These are phyloP conservation scores for Magallana ariakensis DNA, from an alignment of 1,140 invertebrate species.

Conservation along the genomic window DNA sequence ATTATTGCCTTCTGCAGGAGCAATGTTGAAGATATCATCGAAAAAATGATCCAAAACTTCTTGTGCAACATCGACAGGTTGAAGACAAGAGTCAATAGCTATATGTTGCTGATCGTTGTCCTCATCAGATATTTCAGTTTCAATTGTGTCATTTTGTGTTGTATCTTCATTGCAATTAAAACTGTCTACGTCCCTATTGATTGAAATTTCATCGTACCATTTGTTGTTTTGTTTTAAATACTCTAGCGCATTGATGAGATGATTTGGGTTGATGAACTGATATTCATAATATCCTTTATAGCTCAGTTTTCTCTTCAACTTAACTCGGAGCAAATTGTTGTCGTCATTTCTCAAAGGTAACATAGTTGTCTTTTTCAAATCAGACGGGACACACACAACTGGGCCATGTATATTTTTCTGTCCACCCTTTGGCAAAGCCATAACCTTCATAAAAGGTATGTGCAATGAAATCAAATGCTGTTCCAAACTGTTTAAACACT, in stretches of 20 bases:
- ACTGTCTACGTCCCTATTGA: background rate
- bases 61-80: conserved; percentile 59
- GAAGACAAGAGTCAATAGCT: conserved; percentile 49
- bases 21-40: conserved; percentile 49
- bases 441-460: conserved; percentile 39
- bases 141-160: conserved; percentile 21
- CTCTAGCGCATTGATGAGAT: conserved; percentile 22
- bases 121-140: background rate
- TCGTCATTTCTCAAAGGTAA: conserved; percentile 41
- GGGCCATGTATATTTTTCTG: conserved; percentile 42
- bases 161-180: background rate
- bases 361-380: conserved; percentile 17
- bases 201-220: conserved; percentile 39
- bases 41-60: conserved; percentile 52
- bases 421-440: conserved; percentile 27
- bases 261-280: conserved; percentile 43
- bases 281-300: conserved; percentile 51
- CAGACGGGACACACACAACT: conserved; percentile 42
- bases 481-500: background rate
- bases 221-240: conserved; percentile 47
- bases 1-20: conserved; percentile 42
- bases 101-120: background rate
- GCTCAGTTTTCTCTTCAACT: conserved; percentile 48
- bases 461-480: background rate
- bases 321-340: conserved; percentile 39